phyloP scores from a whole-genome alignment of 2,888 invertebrate genomes.

The Tanypteryx hageni region DNA sequence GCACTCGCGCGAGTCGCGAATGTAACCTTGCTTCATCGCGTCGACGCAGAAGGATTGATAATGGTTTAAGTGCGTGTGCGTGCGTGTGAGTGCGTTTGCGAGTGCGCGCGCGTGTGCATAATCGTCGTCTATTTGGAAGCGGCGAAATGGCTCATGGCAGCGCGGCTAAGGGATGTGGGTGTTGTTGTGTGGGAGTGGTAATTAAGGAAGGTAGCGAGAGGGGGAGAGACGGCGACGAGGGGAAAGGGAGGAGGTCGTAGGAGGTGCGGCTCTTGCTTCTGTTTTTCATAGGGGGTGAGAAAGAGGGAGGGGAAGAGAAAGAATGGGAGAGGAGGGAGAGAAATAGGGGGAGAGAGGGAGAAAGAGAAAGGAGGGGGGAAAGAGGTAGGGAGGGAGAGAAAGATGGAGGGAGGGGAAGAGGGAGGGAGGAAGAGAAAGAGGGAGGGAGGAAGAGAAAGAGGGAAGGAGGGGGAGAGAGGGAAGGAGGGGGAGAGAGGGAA shows the following conservation, averaged over 20 bases:
- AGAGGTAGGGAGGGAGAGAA: neutral
- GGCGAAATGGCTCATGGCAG: neutral
- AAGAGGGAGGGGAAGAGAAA: neutral
- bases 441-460: neutral
- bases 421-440: neutral
- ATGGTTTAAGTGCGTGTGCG: no score
- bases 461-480: neutral
- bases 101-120: neutral
- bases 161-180: slow-evolving; percentile 2
- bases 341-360: neutral
- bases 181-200: neutral
- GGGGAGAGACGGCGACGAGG: neutral
- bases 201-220: neutral
- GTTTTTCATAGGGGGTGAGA: neutral
- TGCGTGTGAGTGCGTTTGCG: neutral
- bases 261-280: neutral
- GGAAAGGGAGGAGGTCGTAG: neutral
- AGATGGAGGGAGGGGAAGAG: no score
- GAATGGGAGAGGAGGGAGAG: neutral
- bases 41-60: no score
- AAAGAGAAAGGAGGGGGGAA: neutral
- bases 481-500: no score
- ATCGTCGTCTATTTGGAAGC: neutral
- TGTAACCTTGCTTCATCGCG: no score
- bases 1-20: no score